Evolutionary conservation across 2,888 invertebrate species (phyloP), one percentile per base, ranked within the genome.

Genomic region (Salpingus planirostris): DNA sequence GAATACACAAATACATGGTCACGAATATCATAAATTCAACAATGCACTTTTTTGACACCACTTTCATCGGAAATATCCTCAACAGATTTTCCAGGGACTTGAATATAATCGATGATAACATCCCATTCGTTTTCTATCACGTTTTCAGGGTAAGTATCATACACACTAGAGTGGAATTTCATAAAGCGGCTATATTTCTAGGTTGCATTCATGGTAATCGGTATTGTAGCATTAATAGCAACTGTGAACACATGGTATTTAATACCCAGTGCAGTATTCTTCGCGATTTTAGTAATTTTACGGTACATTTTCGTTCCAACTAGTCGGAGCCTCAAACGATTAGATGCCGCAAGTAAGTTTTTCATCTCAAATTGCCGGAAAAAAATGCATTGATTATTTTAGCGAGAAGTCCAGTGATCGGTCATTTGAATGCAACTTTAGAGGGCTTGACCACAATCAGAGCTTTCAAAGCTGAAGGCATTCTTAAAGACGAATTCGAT

Each of bases 291-390:
- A 54, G 71, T 73, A 34, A 55, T 72, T 8, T 58, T 86, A 7
- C 59, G 87, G 12, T 62, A 68, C 2, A 68, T 80, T 46, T 87
- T 83, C 62, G 64, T 88, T n/a, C 60, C 69, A 18, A 81, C 84
- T n/a, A 81, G 84, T n/a, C 63, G 86, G 11, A 81, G 80, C 50
- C 62, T 89, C 25, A 87, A 78, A 62, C 63, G 78, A 49, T 67
- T 81, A 1, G 80, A 81, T 54, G 76, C 78, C 42, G 70, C 76
- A 15, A 76, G 79, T 78, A 49, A 70, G 70, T 64, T 26, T 23
- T 25, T 10, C 3, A 28, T 23, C 24, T 10, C 3, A 28, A 30
- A 30, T 18, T 15, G 7, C 12, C 18, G 13, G 13, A 18, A 11
- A 11, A 10, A 26, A 25, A 13, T 2, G 10, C 7, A 4, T 12